These are phyloP conservation scores for Hippocampus abdominalis DNA, from an alignment of 2,113 vertebrate species.

Conservation along the genomic window DNA sequence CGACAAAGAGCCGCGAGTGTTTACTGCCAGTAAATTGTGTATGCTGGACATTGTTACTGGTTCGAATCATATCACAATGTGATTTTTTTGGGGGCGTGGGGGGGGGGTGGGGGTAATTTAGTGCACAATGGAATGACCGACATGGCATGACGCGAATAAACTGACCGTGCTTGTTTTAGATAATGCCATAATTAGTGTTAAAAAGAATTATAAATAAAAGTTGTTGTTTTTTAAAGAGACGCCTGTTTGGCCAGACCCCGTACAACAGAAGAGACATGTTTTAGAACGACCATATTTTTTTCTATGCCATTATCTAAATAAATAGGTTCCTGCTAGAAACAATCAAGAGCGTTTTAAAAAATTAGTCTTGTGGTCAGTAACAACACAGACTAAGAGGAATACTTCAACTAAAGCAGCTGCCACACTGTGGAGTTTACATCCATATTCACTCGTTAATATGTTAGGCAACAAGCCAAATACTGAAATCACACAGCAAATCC, in stretches of 20 bases:
- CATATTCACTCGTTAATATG: background rate
- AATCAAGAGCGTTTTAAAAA: background rate
- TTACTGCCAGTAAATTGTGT: background rate
- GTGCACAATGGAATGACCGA: background rate
- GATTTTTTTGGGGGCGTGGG: background rate
- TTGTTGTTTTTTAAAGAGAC: background rate
- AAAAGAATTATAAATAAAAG: no score
- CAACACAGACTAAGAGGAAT: background rate
- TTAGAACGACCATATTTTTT: conserved; percentile 8
- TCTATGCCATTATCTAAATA: background rate
- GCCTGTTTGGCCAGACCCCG: conserved; percentile 4
- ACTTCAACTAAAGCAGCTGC: background rate
- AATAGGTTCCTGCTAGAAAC: conserved; percentile 4
- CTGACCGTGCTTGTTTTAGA: background rate
- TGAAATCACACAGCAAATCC: conserved; percentile 25
- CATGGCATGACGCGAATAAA: background rate
- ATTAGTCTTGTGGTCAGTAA: background rate
- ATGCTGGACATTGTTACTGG: background rate
- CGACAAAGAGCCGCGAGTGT: background rate
- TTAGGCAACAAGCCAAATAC: background rate
- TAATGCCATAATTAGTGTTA: background rate
- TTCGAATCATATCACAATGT: background rate
- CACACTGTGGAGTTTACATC: conserved; percentile 1
- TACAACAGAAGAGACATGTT: conserved; percentile 13
- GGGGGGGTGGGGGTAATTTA: background rate